These are phyloP conservation scores for Paramormyrops kingsleyae DNA, from an alignment of 2,113 vertebrate genomes.

Conservation along the genomic window DNA sequence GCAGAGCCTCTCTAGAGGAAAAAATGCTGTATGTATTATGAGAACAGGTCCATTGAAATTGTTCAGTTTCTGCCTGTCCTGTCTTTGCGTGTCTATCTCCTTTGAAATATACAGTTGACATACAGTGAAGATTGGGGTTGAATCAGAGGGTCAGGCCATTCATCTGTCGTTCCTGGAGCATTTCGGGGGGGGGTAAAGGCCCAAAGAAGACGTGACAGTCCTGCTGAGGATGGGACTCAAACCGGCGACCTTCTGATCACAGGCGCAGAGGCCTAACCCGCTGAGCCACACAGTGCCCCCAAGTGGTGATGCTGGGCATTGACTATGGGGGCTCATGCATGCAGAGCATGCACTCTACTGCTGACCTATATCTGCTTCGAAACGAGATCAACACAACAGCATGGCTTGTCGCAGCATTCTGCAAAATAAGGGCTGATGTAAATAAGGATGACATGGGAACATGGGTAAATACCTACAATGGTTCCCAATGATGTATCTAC, in stretches of 20 bases:
- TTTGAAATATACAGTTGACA: neutral
- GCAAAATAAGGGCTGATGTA: neutral
- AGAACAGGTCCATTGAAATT: neutral
- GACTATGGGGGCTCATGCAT: neutral
- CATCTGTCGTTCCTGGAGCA: neutral
- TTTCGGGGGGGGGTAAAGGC: neutral
- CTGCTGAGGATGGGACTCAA: neutral
- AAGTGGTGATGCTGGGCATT: neutral
- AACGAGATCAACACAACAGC: neutral
- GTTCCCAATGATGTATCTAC: too few species aligned
- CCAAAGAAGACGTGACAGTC: neutral
- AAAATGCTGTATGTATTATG: neutral
- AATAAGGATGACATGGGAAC: neutral
- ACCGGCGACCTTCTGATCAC: neutral
- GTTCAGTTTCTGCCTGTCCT: neutral
- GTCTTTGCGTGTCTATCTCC: neutral
- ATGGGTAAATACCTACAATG: neutral
- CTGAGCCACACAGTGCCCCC: neutral
- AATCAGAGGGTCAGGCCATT: neutral
- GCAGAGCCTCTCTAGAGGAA: neutral
- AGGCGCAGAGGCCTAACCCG: neutral
- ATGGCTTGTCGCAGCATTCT: neutral
- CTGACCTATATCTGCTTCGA: too few species aligned
- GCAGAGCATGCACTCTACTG: too few species aligned
- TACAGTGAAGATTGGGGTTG: neutral